Evolutionary conservation across 1,140 invertebrate species (phyloP).

Genomic region (Acromyrmex charruanus): DNA sequence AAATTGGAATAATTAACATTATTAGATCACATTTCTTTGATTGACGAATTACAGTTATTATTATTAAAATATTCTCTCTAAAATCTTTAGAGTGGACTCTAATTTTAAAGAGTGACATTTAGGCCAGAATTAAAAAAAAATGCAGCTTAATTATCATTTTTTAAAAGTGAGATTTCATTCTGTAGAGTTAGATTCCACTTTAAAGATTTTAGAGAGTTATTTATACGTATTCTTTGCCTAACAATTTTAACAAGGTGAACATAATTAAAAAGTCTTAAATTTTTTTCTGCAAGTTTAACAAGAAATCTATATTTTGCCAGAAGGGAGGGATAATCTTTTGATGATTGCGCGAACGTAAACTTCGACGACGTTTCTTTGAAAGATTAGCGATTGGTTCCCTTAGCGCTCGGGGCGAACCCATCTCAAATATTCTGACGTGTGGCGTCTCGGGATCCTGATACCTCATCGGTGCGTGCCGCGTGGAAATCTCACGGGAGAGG

Average conservation of each 20-base stretch:
- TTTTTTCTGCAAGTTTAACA: background rate
- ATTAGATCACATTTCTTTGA: background rate
- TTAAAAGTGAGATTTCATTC: no score
- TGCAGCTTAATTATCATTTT: no score
- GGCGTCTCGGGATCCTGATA: constrained; percentile 36
- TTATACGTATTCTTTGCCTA: background rate
- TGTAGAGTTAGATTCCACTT: no score
- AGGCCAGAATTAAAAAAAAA: no score
- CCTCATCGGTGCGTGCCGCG: constrained; percentile 17
- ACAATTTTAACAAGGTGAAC: background rate
- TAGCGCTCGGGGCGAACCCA: constrained; percentile 58
- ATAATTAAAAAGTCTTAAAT: constrained; percentile 20
- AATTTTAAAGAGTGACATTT: no score
- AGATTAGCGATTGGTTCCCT: constrained; percentile 51
- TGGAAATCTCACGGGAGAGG: constrained; percentile 53
- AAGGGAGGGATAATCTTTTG: constrained; percentile 1
- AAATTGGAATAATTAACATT: background rate
- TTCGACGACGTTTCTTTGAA: constrained; percentile 49
- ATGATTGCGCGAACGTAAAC: constrained; percentile 31
- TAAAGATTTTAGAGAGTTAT: background rate
- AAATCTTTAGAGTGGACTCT: no score
- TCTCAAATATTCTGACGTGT: constrained; percentile 69
- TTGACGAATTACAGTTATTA: background rate
- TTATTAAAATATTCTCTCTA: background rate
- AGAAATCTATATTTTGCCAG: constrained; percentile 2